Conservation (phyloP, 2,797 vertebrate species). For the Xiphophorus birchmanni region DNA sequence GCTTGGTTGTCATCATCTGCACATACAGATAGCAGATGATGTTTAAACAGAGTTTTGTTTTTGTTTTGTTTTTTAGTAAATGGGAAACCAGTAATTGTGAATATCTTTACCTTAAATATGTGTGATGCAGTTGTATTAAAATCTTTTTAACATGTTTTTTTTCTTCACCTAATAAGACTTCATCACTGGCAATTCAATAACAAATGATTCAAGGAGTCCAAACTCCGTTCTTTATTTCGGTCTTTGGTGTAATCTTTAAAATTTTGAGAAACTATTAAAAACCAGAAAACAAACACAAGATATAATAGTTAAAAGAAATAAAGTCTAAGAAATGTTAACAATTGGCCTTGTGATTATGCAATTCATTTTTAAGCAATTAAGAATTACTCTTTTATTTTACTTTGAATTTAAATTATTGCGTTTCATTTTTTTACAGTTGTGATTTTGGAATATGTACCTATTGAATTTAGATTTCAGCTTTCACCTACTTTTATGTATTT, state of each 20-base stretch:
- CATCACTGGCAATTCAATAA: background rate
- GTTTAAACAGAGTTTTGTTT: slow-evolving; percentile 1
- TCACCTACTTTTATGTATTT: background rate
- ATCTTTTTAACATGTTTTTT: background rate
- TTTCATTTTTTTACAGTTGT: background rate
- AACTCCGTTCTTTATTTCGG: background rate
- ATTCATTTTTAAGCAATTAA: background rate
- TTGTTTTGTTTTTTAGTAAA: slow-evolving; percentile 8
- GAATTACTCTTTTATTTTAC: background rate
- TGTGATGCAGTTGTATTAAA: background rate
- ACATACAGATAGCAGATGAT: slow-evolving; percentile 11
- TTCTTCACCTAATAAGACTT: background rate
- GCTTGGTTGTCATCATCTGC: background rate
- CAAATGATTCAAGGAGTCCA: background rate
- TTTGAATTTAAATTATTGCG: background rate
- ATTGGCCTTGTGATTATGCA: background rate
- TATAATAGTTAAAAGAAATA: no score
- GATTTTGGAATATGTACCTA: background rate
- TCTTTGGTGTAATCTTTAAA: background rate
- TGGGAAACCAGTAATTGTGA: background rate
- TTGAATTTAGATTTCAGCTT: background rate
- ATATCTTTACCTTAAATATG: slow-evolving; percentile 1
- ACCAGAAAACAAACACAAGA: background rate
- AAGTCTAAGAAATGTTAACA: background rate
- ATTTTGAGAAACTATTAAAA: background rate